Evolutionary conservation across 1,140 invertebrate genomes (phyloP).

Genomic region (Adoxophyes honmai): DNA sequence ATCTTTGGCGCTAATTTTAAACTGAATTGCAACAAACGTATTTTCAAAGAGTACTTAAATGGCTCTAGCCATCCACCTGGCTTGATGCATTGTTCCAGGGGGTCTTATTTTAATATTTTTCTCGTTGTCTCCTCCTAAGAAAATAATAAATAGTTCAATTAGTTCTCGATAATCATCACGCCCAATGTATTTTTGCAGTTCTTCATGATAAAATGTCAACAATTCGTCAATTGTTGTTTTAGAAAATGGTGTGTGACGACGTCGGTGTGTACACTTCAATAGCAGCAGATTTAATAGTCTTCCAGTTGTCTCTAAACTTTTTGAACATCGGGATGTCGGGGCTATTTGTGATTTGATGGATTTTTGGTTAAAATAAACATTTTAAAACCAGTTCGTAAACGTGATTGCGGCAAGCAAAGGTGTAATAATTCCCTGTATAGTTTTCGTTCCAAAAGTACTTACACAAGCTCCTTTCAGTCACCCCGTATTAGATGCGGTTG

Average conservation of each 20-base stretch:
- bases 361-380: constrained; percentile 35
- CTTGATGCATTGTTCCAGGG: too few relatives aligned
- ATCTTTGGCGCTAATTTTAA: constrained; percentile 32
- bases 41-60: too few relatives aligned
- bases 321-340: constrained; percentile 26
- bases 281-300: constrained; percentile 25
- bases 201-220: constrained; percentile 23
- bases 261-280: constrained; percentile 21
- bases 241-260: constrained; percentile 4
- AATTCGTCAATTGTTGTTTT: neutral
- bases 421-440: too few relatives aligned
- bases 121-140: too few relatives aligned
- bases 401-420: constrained; percentile 23
- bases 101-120: too few relatives aligned
- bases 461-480: too few relatives aligned
- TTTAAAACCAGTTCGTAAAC: constrained; percentile 24
- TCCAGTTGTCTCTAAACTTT: constrained; percentile 34
- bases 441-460: too few relatives aligned
- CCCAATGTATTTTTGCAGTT: constrained; percentile 30
- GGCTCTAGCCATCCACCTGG: too few relatives aligned
- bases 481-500: too few relatives aligned
- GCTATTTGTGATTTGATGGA: constrained; percentile 27
- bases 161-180: too few relatives aligned
- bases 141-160: too few relatives aligned
- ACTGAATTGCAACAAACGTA: constrained; percentile 26